phyloP scores from a whole-genome alignment of 2,797 vertebrate genomes.

The Hippocampus kuda region DNA sequence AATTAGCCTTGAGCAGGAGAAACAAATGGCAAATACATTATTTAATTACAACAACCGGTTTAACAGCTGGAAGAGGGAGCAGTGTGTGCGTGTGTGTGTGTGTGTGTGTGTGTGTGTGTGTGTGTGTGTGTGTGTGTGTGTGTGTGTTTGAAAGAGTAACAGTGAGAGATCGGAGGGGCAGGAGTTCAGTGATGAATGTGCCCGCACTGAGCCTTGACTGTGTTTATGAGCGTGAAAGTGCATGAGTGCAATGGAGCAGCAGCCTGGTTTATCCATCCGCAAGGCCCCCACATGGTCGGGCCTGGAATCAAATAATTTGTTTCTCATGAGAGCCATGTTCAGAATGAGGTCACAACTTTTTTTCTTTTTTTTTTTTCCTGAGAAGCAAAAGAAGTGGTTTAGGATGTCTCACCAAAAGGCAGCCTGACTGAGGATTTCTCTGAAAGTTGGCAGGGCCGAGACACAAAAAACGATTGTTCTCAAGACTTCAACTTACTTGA shows the following conservation, averaged over 20 bases:
- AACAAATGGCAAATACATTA: slow-evolving; percentile 61
- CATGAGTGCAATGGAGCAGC: slow-evolving; percentile 43
- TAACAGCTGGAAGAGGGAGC: slow-evolving; percentile 58
- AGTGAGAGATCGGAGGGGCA: slow-evolving; percentile 41
- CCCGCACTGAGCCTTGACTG: slow-evolving; percentile 53
- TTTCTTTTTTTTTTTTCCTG: background rate
- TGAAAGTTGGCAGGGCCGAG: background rate
- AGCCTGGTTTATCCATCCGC: slow-evolving; percentile 48
- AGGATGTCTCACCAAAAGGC: background rate
- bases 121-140: slow-evolving; percentile 18
- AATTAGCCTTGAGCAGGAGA: slow-evolving; percentile 56
- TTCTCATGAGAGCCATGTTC: slow-evolving; percentile 22
- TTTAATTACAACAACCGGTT: slow-evolving; percentile 58
- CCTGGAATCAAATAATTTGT: slow-evolving; percentile 34
- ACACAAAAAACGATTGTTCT: too few species aligned
- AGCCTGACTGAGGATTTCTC: background rate
- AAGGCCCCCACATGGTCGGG: slow-evolving; percentile 47
- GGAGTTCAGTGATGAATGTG: slow-evolving; percentile 51
- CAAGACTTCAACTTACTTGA: too few species aligned
- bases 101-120: slow-evolving; percentile 19
- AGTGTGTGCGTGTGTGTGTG: slow-evolving; percentile 18
- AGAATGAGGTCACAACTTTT: slow-evolving; percentile 32
- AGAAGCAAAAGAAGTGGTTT: background rate
- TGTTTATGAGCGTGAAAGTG: slow-evolving; percentile 59
- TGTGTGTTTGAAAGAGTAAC: slow-evolving; percentile 26